Evolutionary conservation across 30 jellyfish, hydroid and myxozoan species (phyloP).

Genomic region (Aurelia aurita): DNA sequence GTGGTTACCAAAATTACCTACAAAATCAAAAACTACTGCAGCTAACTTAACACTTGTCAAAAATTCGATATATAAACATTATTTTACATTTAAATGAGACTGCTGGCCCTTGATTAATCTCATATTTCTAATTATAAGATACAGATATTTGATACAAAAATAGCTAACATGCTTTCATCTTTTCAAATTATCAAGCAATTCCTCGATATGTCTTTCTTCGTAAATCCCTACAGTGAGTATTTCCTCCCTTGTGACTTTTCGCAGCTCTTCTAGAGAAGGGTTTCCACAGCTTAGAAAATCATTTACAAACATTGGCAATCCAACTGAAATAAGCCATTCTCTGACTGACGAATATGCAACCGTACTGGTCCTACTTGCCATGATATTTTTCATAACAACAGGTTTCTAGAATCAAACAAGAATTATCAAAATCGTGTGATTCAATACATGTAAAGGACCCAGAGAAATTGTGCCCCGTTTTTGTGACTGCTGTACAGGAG

Average conservation of each 20-base stretch:
- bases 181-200: slow-evolving; percentile 45
- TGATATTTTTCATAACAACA: slow-evolving; percentile 12
- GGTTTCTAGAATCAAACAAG: slow-evolving; percentile 14
- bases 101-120: no score
- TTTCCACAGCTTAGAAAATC: slow-evolving; percentile 73
- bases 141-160: slow-evolving; percentile 29
- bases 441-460: no score
- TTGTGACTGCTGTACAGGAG: no score
- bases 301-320: slow-evolving; percentile 86
- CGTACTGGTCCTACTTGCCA: not conserved
- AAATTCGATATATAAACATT: no score
- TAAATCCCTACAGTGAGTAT: slow-evolving; percentile 73
- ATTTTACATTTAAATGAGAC: no score
- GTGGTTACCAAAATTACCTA: no score
- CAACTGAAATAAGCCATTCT: slow-evolving; percentile 81
- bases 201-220: slow-evolving; percentile 78
- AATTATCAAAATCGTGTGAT: no score
- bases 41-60: no score
- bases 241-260: slow-evolving; percentile 49
- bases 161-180: not conserved
- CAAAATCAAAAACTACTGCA: no score
- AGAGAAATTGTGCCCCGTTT: no score
- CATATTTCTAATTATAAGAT: not conserved
- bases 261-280: slow-evolving; percentile 42
- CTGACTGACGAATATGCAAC: slow-evolving; percentile 8